Evolutionary conservation across 2,797 vertebrate genomes (phyloP).

Genomic region (Bradypodion pumilum): DNA sequence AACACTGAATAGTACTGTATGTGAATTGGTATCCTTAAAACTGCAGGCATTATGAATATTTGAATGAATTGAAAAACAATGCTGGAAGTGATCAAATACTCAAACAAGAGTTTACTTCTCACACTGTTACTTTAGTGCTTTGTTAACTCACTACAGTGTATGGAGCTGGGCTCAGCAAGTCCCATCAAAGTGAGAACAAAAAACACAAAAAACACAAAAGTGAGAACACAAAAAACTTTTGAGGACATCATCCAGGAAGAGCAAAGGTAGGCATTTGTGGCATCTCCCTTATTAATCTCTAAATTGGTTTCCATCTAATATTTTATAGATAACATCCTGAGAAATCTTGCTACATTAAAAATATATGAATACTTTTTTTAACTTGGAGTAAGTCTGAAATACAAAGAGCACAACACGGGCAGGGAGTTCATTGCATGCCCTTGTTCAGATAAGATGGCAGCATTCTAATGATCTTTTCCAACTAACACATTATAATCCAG

Average conservation of each 20-base stretch:
- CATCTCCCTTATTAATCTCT: neutral
- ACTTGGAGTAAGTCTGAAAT: neutral
- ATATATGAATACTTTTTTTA: neutral
- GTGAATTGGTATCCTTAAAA: slow-evolving; percentile 22
- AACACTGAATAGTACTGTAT: slow-evolving; percentile 2
- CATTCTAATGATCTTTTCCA: neutral
- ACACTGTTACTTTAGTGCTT: neutral
- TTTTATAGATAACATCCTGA: neutral
- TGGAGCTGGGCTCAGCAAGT: neutral
- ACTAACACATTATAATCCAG: neutral
- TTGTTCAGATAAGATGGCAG: neutral
- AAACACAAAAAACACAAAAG: neutral
- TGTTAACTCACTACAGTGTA: neutral
- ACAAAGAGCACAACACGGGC: neutral
- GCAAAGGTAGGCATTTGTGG: neutral
- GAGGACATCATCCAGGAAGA: neutral
- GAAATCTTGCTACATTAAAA: neutral
- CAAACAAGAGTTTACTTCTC: neutral
- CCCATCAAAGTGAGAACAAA: neutral
- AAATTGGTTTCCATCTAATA: too few relatives aligned
- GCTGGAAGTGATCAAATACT: slow-evolving; percentile 4
- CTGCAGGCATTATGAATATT: neutral
- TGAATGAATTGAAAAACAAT: slow-evolving; percentile 10
- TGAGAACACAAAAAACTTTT: neutral
- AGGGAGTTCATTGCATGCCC: neutral